Evolutionary conservation across 2,797 vertebrate species (phyloP).

Genomic region (Echeneis naucrates): DNA sequence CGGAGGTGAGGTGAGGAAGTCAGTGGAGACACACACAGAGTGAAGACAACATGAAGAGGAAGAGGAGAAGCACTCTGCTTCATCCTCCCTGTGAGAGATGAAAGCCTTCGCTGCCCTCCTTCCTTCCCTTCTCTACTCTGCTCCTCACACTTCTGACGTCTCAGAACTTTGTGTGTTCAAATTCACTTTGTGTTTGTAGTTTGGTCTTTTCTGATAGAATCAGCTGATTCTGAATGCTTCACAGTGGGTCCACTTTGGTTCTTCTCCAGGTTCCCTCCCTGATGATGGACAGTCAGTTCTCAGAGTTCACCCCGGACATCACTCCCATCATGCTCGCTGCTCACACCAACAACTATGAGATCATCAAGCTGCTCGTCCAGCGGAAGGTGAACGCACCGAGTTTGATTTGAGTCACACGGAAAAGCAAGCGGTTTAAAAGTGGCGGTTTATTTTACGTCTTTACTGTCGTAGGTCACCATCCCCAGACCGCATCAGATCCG

Average conservation of each 20-base stretch:
- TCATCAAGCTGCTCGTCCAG: constrained; percentile 98
- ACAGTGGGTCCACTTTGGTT: not conserved
- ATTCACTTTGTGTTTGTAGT: too few species aligned
- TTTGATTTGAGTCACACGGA: too few species aligned
- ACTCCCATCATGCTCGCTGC: constrained; percentile 99
- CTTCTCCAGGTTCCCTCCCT: constrained; percentile 90
- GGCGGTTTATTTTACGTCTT: too few species aligned
- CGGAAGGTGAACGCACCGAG: constrained; percentile 88
- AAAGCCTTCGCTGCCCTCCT: constrained; percentile 38
- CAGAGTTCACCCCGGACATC: constrained; percentile 97
- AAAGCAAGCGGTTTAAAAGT: too few species aligned
- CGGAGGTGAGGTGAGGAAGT: not conserved
- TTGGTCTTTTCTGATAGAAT: too few species aligned
- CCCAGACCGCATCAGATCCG: constrained; percentile 96
- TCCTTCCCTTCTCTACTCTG: too few species aligned
- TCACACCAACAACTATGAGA: constrained; percentile 99
- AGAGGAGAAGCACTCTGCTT: constrained; percentile 9
- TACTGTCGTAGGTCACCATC: constrained; percentile 86
- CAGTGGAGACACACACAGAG: not conserved
- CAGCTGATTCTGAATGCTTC: too few species aligned
- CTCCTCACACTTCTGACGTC: constrained; percentile 27
- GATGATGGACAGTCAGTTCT: constrained; percentile 98
- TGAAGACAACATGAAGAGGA: constrained; percentile 1
- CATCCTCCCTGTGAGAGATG: constrained; percentile 54
- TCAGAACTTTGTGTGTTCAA: not conserved